phyloP scores from a whole-genome alignment of 2,797 vertebrate species.

The Sternotherus odoratus region DNA sequence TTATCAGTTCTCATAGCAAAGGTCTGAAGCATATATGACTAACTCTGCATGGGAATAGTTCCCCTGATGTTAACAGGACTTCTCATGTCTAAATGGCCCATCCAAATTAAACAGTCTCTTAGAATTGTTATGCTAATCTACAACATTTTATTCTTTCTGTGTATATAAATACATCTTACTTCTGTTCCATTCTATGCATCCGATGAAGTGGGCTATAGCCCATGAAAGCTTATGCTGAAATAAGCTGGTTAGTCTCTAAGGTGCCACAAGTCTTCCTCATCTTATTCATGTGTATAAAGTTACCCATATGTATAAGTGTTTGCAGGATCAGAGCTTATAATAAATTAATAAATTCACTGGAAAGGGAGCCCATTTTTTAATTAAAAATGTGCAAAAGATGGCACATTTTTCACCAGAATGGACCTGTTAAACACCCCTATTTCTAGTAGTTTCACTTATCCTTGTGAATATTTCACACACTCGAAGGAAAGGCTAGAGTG shows the following conservation, averaged over 20 bases:
- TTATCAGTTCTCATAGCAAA: fast-evolving
- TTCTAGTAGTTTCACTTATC: not conserved
- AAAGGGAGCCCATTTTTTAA: not conserved
- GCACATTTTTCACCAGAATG: not conserved
- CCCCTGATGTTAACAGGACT: not conserved
- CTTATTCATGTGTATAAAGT: fast-evolving
- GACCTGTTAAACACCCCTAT: not conserved
- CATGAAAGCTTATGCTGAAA: no score
- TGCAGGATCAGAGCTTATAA: not conserved
- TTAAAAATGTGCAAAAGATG: not conserved
- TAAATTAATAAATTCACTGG: not conserved
- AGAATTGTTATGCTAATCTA: no score
- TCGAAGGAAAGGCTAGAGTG: fast-evolving
- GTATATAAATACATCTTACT: no score
- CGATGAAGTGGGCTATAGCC: no score
- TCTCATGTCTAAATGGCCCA: no score
- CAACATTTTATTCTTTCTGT: no score
- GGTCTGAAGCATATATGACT: fast-evolving
- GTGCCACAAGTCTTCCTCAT: no score
- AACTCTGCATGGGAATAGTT: not conserved
- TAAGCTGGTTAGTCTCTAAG: no score
- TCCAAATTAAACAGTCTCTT: no score
- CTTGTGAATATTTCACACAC: not conserved
- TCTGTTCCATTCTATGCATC: no score
- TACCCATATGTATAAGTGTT: fast-evolving